A percentile compares a stretch with the other conserved stretches of the same genome.
phyloP scores from a whole-genome alignment of 2,797 vertebrate species.

The Sciurus carolinensis region DNA sequence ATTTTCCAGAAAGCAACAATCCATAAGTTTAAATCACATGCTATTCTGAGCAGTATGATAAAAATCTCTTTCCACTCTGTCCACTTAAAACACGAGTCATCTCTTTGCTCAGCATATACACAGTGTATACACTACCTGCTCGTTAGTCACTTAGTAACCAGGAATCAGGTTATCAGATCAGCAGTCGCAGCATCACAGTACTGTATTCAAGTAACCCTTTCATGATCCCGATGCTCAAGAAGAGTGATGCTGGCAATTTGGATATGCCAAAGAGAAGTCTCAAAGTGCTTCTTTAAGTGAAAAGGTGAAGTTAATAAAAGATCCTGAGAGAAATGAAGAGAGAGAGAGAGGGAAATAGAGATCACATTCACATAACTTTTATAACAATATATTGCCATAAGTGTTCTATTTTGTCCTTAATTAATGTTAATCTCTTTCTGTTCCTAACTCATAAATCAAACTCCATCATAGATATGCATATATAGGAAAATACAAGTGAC shows the following conservation, averaged over 20 bases:
- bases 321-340: neutral
- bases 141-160: neutral
- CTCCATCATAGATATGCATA: neutral
- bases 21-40: neutral
- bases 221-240: neutral
- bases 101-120: neutral
- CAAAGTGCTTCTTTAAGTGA: neutral
- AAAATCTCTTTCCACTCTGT: neutral
- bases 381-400: neutral
- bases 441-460: neutral
- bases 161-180: neutral
- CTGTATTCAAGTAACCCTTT: neutral
- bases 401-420: neutral
- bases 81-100: neutral
- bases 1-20: neutral
- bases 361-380: neutral
- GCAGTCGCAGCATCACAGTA: fast-evolving
- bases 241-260: neutral
- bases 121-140: neutral
- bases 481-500: neutral
- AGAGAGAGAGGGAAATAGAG: neutral
- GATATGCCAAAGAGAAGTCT: neutral
- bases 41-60: neutral
- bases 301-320: neutral
- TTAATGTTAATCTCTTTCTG: neutral